Conservation (phyloP, 2,113 vertebrate genomes). For the Anas platyrhynchos region DNA sequence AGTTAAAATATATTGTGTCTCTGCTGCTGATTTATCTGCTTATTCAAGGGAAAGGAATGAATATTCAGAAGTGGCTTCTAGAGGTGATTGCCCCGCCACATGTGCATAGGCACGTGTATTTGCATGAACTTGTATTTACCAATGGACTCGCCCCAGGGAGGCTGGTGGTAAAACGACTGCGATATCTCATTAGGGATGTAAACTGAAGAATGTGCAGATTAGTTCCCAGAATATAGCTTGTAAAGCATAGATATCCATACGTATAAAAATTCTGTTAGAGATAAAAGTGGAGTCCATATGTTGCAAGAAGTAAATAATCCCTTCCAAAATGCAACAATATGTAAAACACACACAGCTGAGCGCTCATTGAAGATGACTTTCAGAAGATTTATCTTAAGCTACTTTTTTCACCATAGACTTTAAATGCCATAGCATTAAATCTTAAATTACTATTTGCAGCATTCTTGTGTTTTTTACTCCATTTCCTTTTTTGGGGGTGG, state of each 20-base stretch:
- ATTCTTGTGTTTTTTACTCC: background rate
- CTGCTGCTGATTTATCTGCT: background rate
- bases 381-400: constrained; percentile 22
- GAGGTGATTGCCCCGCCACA: background rate
- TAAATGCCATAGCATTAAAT: background rate
- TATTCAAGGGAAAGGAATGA: background rate
- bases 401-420: background rate
- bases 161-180: background rate
- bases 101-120: fast-evolving
- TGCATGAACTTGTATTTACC: background rate
- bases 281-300: background rate
- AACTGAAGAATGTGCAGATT: background rate
- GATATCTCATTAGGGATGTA: background rate
- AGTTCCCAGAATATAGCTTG: background rate
- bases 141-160: background rate
- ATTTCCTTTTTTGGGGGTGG: background rate
- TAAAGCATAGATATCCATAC: background rate
- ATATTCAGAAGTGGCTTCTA: background rate
- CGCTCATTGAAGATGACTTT: background rate
- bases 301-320: constrained; percentile 36
- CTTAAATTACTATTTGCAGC: background rate
- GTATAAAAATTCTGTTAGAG: background rate
- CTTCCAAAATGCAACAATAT: constrained; percentile 22
- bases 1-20: background rate
- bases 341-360: background rate